Evolutionary conservation across 1,140 invertebrate species (phyloP), one percentile per base, ranked within the genome.

Genomic region (Drosophila ercepeae): DNA sequence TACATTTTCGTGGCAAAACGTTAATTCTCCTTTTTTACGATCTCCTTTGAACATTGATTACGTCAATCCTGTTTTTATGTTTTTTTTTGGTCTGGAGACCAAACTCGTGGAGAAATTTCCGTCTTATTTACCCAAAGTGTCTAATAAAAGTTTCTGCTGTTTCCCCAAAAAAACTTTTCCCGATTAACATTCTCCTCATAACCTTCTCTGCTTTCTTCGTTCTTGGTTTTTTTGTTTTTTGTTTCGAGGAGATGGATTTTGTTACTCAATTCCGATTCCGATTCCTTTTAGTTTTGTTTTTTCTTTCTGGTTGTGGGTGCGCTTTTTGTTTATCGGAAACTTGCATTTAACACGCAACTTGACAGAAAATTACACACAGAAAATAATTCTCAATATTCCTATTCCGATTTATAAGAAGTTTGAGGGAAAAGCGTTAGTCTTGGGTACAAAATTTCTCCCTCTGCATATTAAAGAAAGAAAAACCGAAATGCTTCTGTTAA

Each of bases 341-440:
- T 88, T 78, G 65, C 77, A 65, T 82, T 82, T 49, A 53, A 55
- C 82, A 88, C 82, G 77, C 82, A 81, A 72, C 59, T 41, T 58
- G 50, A 25, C 41, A 50, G n/a, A 58, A 48, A 32, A 23, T 39
- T 61, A 61, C 60, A 64, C 25, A 8, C 6, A n/a, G 57, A 71
- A 9, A 67, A 53, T 48, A 51, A 7, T 2, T 0, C 7, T 32
- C 8, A 3, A 2, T 9, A 9, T 32, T 32, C 9, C 8, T 9
- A n/a, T 8, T 7, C 6, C 7, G 27, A 8, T 8, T 29, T 8
- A 3, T 29, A 6, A 29, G 9, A 32, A n/a, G 3, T 11, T 32
- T 7, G 7, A 32, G 9, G n/a, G n/a, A n/a, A n/a, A n/a, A n/a
- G n/a, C n/a, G n/a, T n/a, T n/a, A n/a, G 9, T 32, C 4, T 11